Base-by-base conservation (phyloP, 2,888 invertebrate genomes). In the Volucella bombylans region DNA sequence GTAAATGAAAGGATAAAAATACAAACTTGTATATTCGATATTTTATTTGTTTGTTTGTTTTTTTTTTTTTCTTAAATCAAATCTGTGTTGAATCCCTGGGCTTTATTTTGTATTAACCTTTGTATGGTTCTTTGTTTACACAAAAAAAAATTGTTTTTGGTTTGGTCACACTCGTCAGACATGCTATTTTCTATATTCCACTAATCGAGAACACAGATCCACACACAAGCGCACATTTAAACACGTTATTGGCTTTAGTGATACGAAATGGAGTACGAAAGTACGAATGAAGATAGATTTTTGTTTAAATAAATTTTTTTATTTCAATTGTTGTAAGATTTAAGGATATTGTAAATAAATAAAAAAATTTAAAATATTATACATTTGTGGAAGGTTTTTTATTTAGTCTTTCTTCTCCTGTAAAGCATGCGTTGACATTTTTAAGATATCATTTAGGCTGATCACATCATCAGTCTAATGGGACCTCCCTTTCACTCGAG, bases 281-380 rank as follows among this genome's bases (percentile, higher is more conserved):
- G 41, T 41, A 47, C 18, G 18, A 77, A 65, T 41, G 39, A 74
- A 55, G 45, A 61, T 49, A 68, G 64, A 65, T 38, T 76, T 82
- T 59, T 69, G 76, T 31, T 31, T 31, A 39, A 52, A 71, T 54
- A 54, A 45, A 41, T 45, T 65, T 55, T 74, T 52, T 55, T 67
- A 62, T 62, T 62, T 59, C 65, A 67, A 43, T 59, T 82, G 77
- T 82, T 77, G 43, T 77, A 82, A 81, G 77, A 67, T 77, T 62
- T 41, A 78, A 77, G 72, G 43, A 57, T 82, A 65, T 72, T 82
- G 82, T 82, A 82, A 82, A 82, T 82, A 23, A 65, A 82, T n/a
- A 82, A 69, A 49, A 64, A 52, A 31, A 67, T 68, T 78, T 68
- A 72, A 67, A 39, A 18, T 64, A 73, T 8, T 47, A 1, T 18